Evolutionary conservation across 1,140 invertebrate species (phyloP).

Genomic region (Geopemphigus sp.): DNA sequence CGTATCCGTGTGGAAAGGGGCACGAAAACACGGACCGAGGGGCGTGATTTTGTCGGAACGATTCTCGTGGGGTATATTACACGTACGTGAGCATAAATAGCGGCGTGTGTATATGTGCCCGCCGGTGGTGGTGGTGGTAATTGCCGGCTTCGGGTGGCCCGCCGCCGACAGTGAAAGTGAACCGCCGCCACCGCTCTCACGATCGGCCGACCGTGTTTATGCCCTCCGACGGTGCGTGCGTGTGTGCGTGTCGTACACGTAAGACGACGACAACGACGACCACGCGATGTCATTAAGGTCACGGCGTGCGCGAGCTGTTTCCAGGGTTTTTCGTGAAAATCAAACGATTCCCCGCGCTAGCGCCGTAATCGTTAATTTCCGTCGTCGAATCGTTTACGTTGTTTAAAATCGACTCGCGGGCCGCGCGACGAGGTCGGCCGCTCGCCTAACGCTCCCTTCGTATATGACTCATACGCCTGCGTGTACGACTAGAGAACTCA

Average conservation of each 20-base stretch:
- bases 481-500: no score
- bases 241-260: background rate
- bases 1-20: background rate
- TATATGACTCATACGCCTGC: no score
- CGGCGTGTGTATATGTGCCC: background rate
- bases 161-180: slow-evolving; percentile 37
- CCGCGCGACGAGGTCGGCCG: no score
- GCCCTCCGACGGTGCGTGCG: no score
- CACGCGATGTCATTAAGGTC: slow-evolving; percentile 9
- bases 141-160: slow-evolving; percentile 22
- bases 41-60: slow-evolving; percentile 11
- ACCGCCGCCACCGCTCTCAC: background rate
- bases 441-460: no score
- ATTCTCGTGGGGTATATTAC: background rate
- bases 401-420: no score
- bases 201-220: background rate
- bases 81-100: no score
- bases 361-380: background rate
- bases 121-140: slow-evolving; percentile 21
- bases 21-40: background rate
- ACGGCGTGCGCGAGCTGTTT: background rate
- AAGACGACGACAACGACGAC: background rate
- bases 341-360: background rate
- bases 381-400: no score
- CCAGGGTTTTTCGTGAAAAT: slow-evolving; percentile 12